Percentiles rank a stretch among this genome's conserved stretches.
phyloP scores from a whole-genome alignment of 2,797 vertebrate species.

The Remorina albescens region DNA sequence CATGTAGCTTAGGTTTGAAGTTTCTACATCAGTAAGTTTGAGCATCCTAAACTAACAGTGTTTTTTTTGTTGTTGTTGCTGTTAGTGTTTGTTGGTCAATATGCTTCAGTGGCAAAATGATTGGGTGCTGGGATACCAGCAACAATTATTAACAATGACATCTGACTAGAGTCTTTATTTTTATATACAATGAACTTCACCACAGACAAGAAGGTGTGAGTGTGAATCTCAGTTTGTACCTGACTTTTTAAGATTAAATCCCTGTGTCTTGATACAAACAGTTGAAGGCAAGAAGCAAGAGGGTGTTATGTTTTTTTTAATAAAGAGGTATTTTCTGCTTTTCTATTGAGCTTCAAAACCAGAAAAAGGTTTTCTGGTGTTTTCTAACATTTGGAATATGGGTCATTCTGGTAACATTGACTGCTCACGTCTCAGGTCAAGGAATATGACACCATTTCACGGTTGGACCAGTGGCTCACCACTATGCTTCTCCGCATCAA shows the following conservation, averaged over 20 bases:
- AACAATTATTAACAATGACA: background rate
- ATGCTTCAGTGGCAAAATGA: background rate
- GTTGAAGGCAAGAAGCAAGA: background rate
- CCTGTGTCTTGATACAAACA: too few species aligned
- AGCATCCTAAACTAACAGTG: background rate
- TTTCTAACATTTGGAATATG: background rate
- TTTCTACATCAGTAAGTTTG: background rate
- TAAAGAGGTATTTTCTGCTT: too few species aligned
- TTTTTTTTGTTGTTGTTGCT: background rate
- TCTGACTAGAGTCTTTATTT: too few species aligned
- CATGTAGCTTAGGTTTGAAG: background rate
- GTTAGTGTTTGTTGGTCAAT: background rate
- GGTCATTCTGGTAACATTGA: background rate
- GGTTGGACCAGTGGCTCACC: conserved; percentile 96
- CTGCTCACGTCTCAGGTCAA: conserved; percentile 76
- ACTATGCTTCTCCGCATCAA: conserved; percentile 95
- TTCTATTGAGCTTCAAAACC: too few species aligned
- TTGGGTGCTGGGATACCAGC: background rate
- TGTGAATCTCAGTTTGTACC: background rate
- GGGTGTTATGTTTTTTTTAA: too few species aligned
- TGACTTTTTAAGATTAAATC: too few species aligned
- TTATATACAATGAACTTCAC: background rate
- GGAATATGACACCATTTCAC: conserved; percentile 92
- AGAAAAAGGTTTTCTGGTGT: background rate
- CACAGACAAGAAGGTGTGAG: background rate